phyloP scores from a whole-genome alignment of 1,140 invertebrate species.

The Euwallacea fornicatus region DNA sequence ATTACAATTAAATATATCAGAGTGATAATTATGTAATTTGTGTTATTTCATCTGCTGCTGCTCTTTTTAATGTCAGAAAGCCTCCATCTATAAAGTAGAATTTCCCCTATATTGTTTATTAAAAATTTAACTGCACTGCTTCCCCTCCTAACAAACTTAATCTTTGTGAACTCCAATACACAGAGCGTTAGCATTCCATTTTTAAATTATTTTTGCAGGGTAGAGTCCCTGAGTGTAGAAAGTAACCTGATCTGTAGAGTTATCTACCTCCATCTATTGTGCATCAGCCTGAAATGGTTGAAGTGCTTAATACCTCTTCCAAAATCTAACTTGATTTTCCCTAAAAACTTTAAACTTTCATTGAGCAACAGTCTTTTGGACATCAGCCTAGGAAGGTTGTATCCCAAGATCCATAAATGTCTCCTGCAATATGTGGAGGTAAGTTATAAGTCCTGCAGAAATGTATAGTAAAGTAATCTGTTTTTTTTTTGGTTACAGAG shows the following conservation, averaged over 20 bases:
- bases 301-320: conserved; percentile 44
- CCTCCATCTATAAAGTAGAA: no score
- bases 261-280: conserved; percentile 48
- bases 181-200: no score
- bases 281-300: conserved; percentile 44
- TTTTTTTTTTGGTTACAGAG: conserved; percentile 38
- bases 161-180: no score
- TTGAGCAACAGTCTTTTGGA: conserved; percentile 49
- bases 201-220: conserved; percentile 30
- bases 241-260: conserved; percentile 41
- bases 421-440: conserved; percentile 47
- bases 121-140: no score
- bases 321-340: conserved; percentile 45
- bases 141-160: no score
- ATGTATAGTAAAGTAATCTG: not conserved
- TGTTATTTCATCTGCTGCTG: no score
- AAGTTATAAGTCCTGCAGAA: not conserved
- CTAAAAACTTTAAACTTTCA: conserved; percentile 50
- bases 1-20: no score
- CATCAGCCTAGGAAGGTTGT: conserved; percentile 47
- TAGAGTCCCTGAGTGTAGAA: conserved; percentile 48
- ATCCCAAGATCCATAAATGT: conserved; percentile 49
- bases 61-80: no score
- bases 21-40: no score
- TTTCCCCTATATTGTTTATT: no score